Percentiles rank a stretch among this genome's conserved stretches.
Conservation (phyloP, 2,113 vertebrate genomes). For the Cepphus grylle region DNA sequence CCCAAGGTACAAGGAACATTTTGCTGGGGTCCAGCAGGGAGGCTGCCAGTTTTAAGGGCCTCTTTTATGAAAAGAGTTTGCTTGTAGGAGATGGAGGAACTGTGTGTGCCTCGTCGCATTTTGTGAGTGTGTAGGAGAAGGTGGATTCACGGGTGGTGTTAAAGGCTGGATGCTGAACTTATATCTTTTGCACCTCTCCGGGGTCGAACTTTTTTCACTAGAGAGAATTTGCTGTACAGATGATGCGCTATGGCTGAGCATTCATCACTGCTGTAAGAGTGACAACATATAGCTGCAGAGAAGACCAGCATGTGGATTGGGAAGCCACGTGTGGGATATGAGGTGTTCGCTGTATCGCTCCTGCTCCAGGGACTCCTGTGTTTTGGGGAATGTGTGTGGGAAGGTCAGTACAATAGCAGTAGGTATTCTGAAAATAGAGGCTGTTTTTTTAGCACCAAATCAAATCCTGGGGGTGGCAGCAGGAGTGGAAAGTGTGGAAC, state of each 20-base stretch:
- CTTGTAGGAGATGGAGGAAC: constrained; percentile 17
- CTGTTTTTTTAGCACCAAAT: neutral
- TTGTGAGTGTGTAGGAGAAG: neutral
- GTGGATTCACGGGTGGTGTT: neutral
- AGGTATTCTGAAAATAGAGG: neutral
- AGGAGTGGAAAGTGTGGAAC: neutral
- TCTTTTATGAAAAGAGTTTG: constrained; percentile 4
- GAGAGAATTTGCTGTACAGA: neutral
- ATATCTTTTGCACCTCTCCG: neutral
- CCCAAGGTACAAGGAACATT: constrained; percentile 53
- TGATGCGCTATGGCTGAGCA: neutral
- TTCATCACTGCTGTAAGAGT: neutral
- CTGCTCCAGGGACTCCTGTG: neutral
- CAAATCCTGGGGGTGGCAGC: neutral
- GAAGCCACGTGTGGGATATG: neutral
- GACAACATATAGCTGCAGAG: neutral
- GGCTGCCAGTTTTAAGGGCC: constrained; percentile 47
- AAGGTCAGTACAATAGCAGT: neutral
- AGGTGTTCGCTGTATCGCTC: neutral
- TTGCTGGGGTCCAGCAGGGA: constrained; percentile 38
- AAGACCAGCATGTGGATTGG: neutral
- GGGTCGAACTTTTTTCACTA: neutral
- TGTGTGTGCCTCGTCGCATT: neutral
- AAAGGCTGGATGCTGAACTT: neutral
- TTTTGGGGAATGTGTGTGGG: neutral